A percentile compares a stretch with the other conserved stretches of the same genome.
phyloP scores from a whole-genome alignment of 2,797 vertebrate genomes.

The Xenopus petersii region DNA sequence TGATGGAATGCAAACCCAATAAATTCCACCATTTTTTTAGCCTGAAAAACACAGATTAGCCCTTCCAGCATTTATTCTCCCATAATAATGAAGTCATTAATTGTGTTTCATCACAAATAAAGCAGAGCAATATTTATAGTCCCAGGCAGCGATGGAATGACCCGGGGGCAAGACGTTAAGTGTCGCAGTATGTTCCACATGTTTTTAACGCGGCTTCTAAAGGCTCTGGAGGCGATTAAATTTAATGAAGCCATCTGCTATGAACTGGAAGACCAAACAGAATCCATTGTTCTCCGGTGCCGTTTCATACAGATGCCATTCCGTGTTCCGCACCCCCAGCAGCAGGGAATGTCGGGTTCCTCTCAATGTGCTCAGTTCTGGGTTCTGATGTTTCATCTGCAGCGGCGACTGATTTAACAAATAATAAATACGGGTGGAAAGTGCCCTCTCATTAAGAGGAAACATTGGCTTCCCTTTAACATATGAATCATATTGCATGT shows the following conservation, averaged over 20 bases:
- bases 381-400: slow-evolving; percentile 62
- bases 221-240: slow-evolving; percentile 82
- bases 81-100: slow-evolving; percentile 66
- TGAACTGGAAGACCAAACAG: slow-evolving; percentile 69
- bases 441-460: too few relatives aligned
- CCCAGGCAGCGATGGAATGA: slow-evolving; percentile 71
- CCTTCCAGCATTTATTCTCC: background rate
- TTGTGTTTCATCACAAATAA: slow-evolving; percentile 69
- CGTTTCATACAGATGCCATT: slow-evolving; percentile 73
- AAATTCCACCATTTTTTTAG: too few relatives aligned
- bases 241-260: slow-evolving; percentile 90
- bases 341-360: slow-evolving; percentile 64
- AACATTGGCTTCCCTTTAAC: too few relatives aligned
- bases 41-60: too few relatives aligned
- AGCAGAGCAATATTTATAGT: slow-evolving; percentile 71
- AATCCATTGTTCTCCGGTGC: slow-evolving; percentile 65
- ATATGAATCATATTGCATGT: too few relatives aligned
- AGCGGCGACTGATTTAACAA: too few relatives aligned
- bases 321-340: slow-evolving; percentile 64
- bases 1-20: too few relatives aligned
- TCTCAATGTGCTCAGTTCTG: slow-evolving; percentile 51
- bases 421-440: too few relatives aligned
- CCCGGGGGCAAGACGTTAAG: slow-evolving; percentile 72
- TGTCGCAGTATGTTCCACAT: slow-evolving; percentile 79
- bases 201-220: slow-evolving; percentile 75